Evolutionary conservation across 2,113 vertebrate species (phyloP), one percentile per base, ranked within the genome.

Genomic region (Chaetorhynchus papuensis): DNA sequence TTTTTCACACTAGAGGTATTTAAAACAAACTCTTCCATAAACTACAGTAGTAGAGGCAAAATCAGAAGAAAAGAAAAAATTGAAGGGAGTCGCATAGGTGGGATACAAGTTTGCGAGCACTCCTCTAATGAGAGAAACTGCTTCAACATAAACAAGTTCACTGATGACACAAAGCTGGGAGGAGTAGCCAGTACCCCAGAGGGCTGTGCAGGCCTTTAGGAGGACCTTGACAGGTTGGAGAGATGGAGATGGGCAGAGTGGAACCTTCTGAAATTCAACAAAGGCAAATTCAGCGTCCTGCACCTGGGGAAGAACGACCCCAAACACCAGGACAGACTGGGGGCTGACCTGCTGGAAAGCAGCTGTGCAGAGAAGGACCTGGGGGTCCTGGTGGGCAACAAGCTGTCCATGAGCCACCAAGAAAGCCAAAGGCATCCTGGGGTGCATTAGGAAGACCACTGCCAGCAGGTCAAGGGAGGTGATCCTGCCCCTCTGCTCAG

Each of bases 1-100:
- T 93, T 97, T 95, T 92, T 89, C 76, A 86, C 74, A 91, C 56
- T 88, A 31, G 4, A 56, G 8, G 4, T 92, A 35, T 86, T 90
- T 74, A 87, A 87, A 96, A 39, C 83, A 95, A 92, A 86, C 41
- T 94, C 96, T 95, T 87, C 72, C 60, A 72, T 92, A 85, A 91
- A 82, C 85, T 95, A 70, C 50, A 83, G 33, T 61, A 42, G 5
- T 5, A 70, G 83, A 64, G 57, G 74, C 26, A 77, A 86, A 80
- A 93, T 41, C 61, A 84, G 66, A 89, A 94, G 68, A 82, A 89
- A 91, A 93, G 7, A 44, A 60, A 64, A 87, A 86, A 81, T 3
- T 15, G 20, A 70, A 71, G 15, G 28, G 52, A 52, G 63, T 54
- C 56, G 10, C 19, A 59, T 54, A 57, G 15, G 4, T 54, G 16